Evolutionary conservation across 2,888 invertebrate species (phyloP), one percentile per base, ranked within the genome.

Genomic region (Epirrita christyi): DNA sequence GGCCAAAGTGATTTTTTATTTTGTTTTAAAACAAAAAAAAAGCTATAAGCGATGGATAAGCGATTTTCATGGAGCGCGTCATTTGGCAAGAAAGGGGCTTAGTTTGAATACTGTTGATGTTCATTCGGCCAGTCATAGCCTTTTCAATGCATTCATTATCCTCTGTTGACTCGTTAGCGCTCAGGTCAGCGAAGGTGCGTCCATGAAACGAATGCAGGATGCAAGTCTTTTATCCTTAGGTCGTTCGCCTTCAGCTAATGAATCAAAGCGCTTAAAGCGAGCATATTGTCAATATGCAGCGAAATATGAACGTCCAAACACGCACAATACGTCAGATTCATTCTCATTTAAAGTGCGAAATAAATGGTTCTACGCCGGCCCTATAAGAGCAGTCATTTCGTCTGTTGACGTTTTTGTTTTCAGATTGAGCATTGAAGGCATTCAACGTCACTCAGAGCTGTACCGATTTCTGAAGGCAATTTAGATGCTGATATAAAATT

Each of bases 241-340:
- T 85, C 90, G 80, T 90, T 91, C 80, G 81, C 88, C 88, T 80
- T 74, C 73, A 63, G 83, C 82, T 91, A 90, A 92, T 91, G 89
- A 91, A 89, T 90, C 88, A 82, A 55, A 83, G 79, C 78, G 78
- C 80, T 85, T 71, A 79, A 80, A 80, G 78, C 70, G 83, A 83
- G 76, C 79, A 81, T 80, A 86, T 87, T 88, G 85, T 84, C 88
- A 89, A 89, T 88, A 85, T 80, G 75, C 75, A 82, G 85, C 80
- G 77, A 83, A 88, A 86, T 85, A 87, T 88, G 83, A 85, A 85
- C 76, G 78, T 75, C 77, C 76, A 76, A 21, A 21, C 21, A 57
- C 65, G 72, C 76, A 87, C 85, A 88, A 88, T 85, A 38, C 29
- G 77, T 80, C 77, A 81, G 85, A 86, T 87, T 88, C 86, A 88